Base-by-base conservation (phyloP, 2,888 invertebrate genomes). In the Temnothorax unifasciatus region DNA sequence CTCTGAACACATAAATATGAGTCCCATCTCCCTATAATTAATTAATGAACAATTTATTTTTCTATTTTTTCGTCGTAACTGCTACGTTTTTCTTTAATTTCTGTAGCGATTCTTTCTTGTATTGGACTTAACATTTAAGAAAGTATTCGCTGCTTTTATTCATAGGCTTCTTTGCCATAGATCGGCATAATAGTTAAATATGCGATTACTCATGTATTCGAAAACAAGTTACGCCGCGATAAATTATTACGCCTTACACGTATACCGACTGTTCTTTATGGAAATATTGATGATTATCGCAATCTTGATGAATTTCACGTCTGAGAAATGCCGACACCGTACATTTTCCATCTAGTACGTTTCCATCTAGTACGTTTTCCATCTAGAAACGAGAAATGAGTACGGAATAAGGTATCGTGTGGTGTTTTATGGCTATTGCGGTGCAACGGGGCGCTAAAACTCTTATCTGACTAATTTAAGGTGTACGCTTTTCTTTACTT, bases 391-490 rank as follows among this genome's bases (percentile, higher is more conserved):
- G 52, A 54, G 76, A 79, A 82, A 82, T 52, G 82, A 85, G 77
- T 54, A 81, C 64, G 84, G 11, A 57, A 44, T 54, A 21, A 66
- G 52, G 13, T n/a, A 89, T 89, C 82, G 63, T n/a, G 21, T 18
- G 34, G 66, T 54, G 59, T 84, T 83, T 87, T 63, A 87, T 64
- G 44, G 63, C 34, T 63, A 44, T 57, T 52, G 68, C 68, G 44
- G 47, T n/a, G 18, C 18, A 59, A 44, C 85, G 76, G 47, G 47
- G 73, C 63, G 85, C 44, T 89, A 82, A 89, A 89, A 89, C 75
- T 89, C 87, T 89, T 89, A 89, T 89, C 89, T 86, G 74, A 54
- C 83, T 85, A 88, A 89, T 87, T 87, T 82, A 86, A 85, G 85
- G 82, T 84, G 41, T 71, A 57, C 68, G 77, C 76, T 75, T 83